Conservation (phyloP, 2,888 invertebrate genomes). For the Zele albiditarsus region DNA sequence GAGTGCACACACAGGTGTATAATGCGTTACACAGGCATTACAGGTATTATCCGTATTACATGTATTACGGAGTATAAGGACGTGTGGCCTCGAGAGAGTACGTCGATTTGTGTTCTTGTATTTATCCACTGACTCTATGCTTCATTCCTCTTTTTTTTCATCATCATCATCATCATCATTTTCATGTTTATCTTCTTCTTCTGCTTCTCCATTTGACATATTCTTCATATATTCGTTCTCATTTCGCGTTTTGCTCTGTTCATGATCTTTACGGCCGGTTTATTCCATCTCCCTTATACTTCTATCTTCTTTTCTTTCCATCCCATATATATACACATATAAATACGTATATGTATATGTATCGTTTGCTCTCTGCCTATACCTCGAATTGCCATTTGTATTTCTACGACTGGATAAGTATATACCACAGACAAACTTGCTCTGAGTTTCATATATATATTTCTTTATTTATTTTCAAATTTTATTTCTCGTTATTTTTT, state of each 20-base stretch:
- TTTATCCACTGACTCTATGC: constrained; percentile 15
- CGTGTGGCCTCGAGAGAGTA: constrained; percentile 64
- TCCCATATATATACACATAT: constrained; percentile 37
- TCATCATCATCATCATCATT: constrained; percentile 4
- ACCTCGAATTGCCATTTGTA: constrained; percentile 33
- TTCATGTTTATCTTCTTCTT: constrained; percentile 15
- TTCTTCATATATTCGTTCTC: constrained; percentile 44
- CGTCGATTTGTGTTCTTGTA: constrained; percentile 27
- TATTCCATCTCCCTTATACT: constrained; percentile 40
- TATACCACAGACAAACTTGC: constrained; percentile 20
- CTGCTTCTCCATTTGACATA: constrained; percentile 29
- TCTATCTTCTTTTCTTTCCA: constrained; percentile 50
- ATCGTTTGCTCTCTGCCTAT: not conserved
- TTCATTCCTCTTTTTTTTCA: constrained; percentile 7
- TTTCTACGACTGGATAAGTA: constrained; percentile 40
- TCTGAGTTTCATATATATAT: not conserved
- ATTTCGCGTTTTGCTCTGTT: constrained; percentile 41
- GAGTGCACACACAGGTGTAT: constrained; percentile 48
- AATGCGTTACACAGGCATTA: constrained; percentile 68
- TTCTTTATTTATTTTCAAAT: not conserved
- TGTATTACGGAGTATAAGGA: constrained; percentile 68
- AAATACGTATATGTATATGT: not conserved
- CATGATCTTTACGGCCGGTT: constrained; percentile 33
- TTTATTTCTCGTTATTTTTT: constrained; percentile 8
- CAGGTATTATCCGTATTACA: constrained; percentile 70